Percentiles rank a stretch among this genome's conserved stretches.
phyloP scores from a whole-genome alignment of 1,140 invertebrate genomes.

The Cydia amplana region DNA sequence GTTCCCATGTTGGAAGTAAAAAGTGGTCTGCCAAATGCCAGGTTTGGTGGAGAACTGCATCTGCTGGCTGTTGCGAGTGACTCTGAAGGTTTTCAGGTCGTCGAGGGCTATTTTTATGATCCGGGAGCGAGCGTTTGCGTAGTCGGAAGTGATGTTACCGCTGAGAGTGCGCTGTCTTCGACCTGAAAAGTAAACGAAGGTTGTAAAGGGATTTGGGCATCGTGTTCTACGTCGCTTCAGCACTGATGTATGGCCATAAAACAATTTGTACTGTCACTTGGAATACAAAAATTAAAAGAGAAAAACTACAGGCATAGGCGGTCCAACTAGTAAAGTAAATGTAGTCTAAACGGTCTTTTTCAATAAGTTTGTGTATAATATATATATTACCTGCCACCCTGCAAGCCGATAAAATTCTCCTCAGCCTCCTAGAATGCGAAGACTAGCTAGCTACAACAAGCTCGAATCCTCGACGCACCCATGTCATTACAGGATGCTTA shows the following conservation, averaged over 20 bases:
- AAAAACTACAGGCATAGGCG: not conserved
- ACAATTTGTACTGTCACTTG: not conserved
- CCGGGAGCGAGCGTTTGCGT: conserved; percentile 76
- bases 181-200: conserved; percentile 46
- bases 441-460: too few relatives aligned
- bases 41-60: conserved; percentile 87
- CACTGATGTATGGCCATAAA: not conserved
- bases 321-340: too few relatives aligned
- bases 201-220: not conserved
- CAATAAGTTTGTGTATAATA: too few relatives aligned
- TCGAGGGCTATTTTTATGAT: conserved; percentile 83
- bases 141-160: conserved; percentile 78
- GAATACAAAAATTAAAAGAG: not conserved
- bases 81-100: conserved; percentile 84
- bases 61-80: conserved; percentile 84
- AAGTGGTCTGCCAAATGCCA: conserved; percentile 86
- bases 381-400: too few relatives aligned
- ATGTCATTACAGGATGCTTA: too few relatives aligned
- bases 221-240: not conserved
- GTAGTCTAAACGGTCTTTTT: too few relatives aligned
- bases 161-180: conserved; percentile 78
- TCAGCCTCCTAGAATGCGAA: too few relatives aligned
- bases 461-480: too few relatives aligned
- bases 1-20: conserved; percentile 93
- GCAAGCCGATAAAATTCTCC: too few relatives aligned